Conservation (phyloP, 2,113 vertebrate species). For the Petroica traversi region DNA sequence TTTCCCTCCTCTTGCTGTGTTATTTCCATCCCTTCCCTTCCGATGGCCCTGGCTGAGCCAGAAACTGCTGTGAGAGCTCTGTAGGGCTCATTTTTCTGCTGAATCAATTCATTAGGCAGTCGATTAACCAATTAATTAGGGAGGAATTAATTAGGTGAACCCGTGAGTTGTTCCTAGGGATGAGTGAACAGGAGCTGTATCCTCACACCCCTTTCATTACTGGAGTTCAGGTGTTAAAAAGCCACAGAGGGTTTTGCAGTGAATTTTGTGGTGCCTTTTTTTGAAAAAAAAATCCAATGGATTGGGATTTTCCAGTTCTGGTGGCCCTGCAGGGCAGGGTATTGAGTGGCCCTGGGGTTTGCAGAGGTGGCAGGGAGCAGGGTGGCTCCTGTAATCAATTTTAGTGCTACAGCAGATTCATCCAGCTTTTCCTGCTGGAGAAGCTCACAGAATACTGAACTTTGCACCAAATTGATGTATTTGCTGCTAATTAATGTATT, state of each 20-base stretch:
- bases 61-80: neutral
- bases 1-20: fast-evolving
- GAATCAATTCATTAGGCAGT: neutral
- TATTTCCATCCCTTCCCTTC: neutral
- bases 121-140: neutral
- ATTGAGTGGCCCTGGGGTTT: neutral
- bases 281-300: neutral
- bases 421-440: neutral
- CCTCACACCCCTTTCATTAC: fast-evolving
- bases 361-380: neutral
- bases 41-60: neutral
- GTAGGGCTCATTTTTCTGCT: neutral
- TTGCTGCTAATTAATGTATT: neutral
- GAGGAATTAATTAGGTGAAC: neutral
- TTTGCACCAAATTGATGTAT: neutral
- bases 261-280: neutral
- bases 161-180: fast-evolving
- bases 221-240: neutral
- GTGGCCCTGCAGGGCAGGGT: neutral
- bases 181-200: fast-evolving
- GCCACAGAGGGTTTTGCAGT: fast-evolving
- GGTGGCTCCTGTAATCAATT: neutral
- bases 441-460: neutral
- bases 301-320: neutral
- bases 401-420: neutral